These are phyloP conservation scores for Pollenia amentaria DNA, from an alignment of 2,888 invertebrate genomes.

Conservation along the genomic window DNA sequence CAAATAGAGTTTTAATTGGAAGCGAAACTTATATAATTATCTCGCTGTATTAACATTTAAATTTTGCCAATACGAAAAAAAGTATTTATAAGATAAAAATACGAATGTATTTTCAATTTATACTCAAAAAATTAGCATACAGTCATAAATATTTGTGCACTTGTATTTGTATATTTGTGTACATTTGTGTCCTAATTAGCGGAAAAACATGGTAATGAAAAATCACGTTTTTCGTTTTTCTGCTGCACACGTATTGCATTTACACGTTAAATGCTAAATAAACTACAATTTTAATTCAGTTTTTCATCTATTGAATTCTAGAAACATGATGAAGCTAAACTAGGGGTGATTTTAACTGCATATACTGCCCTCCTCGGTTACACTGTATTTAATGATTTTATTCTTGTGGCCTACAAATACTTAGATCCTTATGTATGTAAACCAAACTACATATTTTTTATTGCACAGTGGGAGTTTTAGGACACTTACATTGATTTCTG, in stretches of 20 bases:
- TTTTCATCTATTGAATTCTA: not conserved
- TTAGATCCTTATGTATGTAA: not conserved
- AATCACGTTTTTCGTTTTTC: conserved; percentile 41
- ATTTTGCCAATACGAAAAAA: not conserved
- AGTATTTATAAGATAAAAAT: too few relatives aligned
- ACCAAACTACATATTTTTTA: not conserved
- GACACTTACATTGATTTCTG: too few relatives aligned
- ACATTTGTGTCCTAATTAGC: not conserved
- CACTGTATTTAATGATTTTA: conserved; percentile 27
- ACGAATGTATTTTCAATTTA: not conserved
- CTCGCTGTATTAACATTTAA: not conserved
- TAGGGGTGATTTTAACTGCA: too few relatives aligned
- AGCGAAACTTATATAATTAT: not conserved
- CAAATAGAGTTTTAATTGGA: not conserved
- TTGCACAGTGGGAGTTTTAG: not conserved
- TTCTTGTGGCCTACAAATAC: conserved; percentile 26
- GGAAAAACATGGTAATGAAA: conserved; percentile 35
- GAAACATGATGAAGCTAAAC: not conserved
- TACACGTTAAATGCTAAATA: conserved; percentile 16
- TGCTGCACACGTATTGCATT: conserved; percentile 3
- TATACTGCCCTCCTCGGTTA: too few relatives aligned
- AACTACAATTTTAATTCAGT: not conserved
- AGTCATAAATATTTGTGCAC: not conserved
- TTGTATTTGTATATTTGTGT: not conserved
- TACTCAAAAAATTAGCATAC: not conserved